These are phyloP conservation scores for Tychaedon coryphoeus DNA, from an alignment of 2,113 vertebrate species.

Conservation along the genomic window DNA sequence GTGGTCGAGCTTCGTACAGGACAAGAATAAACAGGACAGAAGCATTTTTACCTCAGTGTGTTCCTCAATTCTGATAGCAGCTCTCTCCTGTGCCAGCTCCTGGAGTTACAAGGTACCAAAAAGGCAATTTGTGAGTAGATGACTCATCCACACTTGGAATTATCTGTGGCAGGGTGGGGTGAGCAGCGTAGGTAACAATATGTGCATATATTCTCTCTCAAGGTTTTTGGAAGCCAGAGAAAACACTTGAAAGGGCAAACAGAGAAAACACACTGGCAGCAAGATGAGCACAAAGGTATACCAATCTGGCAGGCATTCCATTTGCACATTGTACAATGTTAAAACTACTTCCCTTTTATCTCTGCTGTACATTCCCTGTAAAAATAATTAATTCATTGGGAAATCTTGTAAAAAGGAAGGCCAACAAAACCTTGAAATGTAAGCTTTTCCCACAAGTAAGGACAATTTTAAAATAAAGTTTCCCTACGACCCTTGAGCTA, in stretches of 20 bases:
- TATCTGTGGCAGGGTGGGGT: neutral
- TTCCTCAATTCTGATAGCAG: neutral
- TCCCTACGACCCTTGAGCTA: neutral
- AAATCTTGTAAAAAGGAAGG: neutral
- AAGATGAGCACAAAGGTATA: neutral
- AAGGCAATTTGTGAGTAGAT: neutral
- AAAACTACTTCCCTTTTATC: neutral
- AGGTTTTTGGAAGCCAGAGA: neutral
- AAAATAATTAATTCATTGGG: neutral
- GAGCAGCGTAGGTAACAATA: neutral
- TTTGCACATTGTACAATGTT: neutral
- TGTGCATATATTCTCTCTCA: neutral
- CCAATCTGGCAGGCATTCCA: neutral
- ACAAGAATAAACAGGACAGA: neutral
- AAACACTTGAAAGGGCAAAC: neutral
- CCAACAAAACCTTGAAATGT: neutral
- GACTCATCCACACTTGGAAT: neutral
- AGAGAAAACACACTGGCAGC: neutral
- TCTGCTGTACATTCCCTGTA: neutral
- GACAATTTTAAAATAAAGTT: neutral
- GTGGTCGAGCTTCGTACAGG: neutral
- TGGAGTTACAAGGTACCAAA: neutral
- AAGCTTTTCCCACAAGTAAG: neutral
- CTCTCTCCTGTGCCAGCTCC: slow-evolving; percentile 3
- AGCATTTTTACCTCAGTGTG: neutral